Evolutionary conservation across 2,113 vertebrate species (phyloP).

Genomic region (Podarcis raffonei): DNA sequence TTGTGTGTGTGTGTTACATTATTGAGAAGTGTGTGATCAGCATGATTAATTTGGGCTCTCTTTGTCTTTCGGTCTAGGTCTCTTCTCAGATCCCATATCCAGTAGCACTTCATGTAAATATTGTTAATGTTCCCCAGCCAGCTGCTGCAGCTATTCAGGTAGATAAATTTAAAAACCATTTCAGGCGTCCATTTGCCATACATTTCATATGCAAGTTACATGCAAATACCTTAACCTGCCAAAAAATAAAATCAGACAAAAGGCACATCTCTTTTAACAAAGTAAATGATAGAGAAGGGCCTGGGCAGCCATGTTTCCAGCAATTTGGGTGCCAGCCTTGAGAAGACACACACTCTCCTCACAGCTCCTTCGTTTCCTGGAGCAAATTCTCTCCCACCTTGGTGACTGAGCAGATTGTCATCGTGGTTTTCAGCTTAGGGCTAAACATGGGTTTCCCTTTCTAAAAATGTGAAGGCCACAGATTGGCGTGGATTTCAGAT

Average conservation of each 20-base stretch:
- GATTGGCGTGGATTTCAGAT: neutral
- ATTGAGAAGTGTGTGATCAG: neutral
- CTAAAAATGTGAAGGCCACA: neutral
- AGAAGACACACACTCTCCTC: neutral
- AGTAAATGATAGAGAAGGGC: neutral
- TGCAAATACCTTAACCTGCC: neutral
- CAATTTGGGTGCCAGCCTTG: neutral
- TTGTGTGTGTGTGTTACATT: neutral
- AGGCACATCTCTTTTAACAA: conserved; percentile 15
- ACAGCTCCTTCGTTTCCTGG: neutral
- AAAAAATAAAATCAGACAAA: neutral
- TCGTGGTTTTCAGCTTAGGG: neutral
- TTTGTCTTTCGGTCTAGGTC: conserved; percentile 66
- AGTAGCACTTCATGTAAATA: conserved; percentile 92
- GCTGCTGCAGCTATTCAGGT: conserved; percentile 96
- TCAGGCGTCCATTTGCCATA: conserved; percentile 46
- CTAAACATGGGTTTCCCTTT: neutral
- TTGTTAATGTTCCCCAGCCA: conserved; percentile 93
- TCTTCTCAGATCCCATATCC: conserved; percentile 86
- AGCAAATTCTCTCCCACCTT: neutral
- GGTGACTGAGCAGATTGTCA: neutral
- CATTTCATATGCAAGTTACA: conserved; percentile 25
- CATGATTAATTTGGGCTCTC: conserved; percentile 52
- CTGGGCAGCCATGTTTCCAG: neutral
- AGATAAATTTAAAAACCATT: conserved; percentile 62